These are phyloP conservation scores for Ceriagrion tenellum DNA, from an alignment of 2,888 invertebrate genomes.

Conservation along the genomic window DNA sequence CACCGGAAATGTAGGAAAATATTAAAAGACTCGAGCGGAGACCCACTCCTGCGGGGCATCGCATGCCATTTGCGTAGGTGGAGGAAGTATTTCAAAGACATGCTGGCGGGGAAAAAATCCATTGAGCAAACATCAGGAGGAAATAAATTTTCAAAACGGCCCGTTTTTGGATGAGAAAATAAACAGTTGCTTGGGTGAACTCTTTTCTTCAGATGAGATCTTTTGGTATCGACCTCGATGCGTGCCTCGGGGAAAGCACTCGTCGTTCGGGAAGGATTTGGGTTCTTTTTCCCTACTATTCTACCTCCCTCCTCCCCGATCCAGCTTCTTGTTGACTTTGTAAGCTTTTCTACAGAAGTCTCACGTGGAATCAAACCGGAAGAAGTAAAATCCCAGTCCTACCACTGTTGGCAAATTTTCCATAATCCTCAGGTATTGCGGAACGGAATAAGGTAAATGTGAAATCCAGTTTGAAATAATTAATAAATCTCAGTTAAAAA, in stretches of 20 bases:
- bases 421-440: background rate
- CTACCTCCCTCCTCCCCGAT: background rate
- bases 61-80: background rate
- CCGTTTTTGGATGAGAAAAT: slow-evolving; percentile 55
- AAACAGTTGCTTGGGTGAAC: slow-evolving; percentile 51
- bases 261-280: background rate
- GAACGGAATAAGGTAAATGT: background rate
- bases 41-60: background rate
- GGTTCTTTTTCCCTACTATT: background rate
- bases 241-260: slow-evolving; percentile 39
- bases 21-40: too few relatives aligned
- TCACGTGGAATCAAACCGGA: slow-evolving; percentile 21
- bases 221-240: slow-evolving; percentile 38
- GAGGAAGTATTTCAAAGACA: background rate
- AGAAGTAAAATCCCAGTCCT: background rate
- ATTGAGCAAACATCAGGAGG: background rate
- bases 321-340: slow-evolving; percentile 37
- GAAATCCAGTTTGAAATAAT: background rate
- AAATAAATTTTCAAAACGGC: slow-evolving; percentile 59
- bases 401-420: background rate
- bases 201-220: slow-evolving; percentile 64
- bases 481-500: background rate
- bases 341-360: slow-evolving; percentile 24
- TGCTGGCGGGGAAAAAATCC: background rate
- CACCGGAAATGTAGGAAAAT: too few relatives aligned